Evolutionary conservation across 2,888 invertebrate species (phyloP).

Genomic region (Tupiocoris notatus): DNA sequence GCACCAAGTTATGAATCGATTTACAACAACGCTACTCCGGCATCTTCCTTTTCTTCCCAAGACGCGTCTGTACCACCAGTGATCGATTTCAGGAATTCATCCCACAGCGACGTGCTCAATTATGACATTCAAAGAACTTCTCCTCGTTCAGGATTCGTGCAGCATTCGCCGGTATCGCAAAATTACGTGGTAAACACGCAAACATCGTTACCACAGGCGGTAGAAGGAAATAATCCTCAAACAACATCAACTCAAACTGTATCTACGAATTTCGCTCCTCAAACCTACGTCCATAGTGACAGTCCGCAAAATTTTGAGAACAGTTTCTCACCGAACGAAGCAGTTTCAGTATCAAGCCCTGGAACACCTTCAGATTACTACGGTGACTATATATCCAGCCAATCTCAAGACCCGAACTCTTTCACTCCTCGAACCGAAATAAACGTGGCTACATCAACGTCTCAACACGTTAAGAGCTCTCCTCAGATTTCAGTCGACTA

Average conservation of each 20-base stretch:
- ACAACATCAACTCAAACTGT: not conserved
- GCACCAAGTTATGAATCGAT: not conserved
- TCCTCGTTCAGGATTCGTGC: not conserved
- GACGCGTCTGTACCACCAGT: not conserved
- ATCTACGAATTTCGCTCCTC: not conserved
- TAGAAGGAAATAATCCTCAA: not conserved
- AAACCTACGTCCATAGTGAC: not conserved
- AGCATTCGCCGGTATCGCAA: not conserved
- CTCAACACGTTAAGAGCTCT: constrained; percentile 7
- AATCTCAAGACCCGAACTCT: not conserved
- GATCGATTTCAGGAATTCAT: constrained; percentile 22
- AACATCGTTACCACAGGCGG: not conserved
- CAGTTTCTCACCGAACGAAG: not conserved
- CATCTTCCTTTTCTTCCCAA: no score
- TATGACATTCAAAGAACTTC: constrained; percentile 29
- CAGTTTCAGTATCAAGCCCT: constrained; percentile 9
- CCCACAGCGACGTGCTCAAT: constrained; percentile 13
- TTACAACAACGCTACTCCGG: not conserved
- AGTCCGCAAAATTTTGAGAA: not conserved
- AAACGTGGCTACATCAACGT: constrained; percentile 29
- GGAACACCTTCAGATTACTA: constrained; percentile 9
- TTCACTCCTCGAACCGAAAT: constrained; percentile 20
- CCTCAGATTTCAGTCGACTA: not conserved
- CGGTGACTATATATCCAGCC: constrained; percentile 11
- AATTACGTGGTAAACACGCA: not conserved